These are phyloP conservation scores for Ciconia stormi DNA, from an alignment of 2,113 vertebrate species.

Conservation along the genomic window DNA sequence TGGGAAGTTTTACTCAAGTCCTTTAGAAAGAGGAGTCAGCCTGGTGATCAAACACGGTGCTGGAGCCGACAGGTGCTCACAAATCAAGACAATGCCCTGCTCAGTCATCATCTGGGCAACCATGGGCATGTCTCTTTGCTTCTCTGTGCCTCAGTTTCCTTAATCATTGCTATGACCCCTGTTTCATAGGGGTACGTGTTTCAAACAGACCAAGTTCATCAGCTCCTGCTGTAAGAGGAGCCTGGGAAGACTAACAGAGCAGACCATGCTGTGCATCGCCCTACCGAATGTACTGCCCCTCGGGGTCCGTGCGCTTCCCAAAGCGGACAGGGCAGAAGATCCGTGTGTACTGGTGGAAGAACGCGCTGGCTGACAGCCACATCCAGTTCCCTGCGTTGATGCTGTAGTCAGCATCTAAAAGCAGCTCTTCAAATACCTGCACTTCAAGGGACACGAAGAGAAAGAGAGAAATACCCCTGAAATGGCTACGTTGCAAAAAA, in stretches of 20 bases:
- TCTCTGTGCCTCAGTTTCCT: background rate
- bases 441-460: background rate
- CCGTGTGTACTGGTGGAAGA: conserved; percentile 65
- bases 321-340: conserved; percentile 67
- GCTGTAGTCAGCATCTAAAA: conserved; percentile 71
- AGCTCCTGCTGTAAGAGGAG: background rate
- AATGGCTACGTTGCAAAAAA: background rate
- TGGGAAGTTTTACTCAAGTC: background rate
- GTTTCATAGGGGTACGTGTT: background rate
- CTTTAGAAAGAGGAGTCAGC: background rate
- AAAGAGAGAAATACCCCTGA: background rate
- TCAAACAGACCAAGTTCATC: background rate
- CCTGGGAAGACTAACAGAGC: background rate
- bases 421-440: conserved; percentile 72
- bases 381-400: conserved; percentile 71
- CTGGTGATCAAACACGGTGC: background rate
- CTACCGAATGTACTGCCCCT: conserved; percentile 58
- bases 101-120: background rate
- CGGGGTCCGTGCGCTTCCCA: conserved; percentile 61
- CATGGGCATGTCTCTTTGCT: background rate
- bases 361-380: conserved; percentile 71
- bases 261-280: background rate
- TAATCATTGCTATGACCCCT: background rate
- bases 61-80: background rate
- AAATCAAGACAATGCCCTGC: background rate